These are phyloP conservation scores for Phymastichus coffea DNA, from an alignment of 1,140 invertebrate genomes.

Conservation along the genomic window DNA sequence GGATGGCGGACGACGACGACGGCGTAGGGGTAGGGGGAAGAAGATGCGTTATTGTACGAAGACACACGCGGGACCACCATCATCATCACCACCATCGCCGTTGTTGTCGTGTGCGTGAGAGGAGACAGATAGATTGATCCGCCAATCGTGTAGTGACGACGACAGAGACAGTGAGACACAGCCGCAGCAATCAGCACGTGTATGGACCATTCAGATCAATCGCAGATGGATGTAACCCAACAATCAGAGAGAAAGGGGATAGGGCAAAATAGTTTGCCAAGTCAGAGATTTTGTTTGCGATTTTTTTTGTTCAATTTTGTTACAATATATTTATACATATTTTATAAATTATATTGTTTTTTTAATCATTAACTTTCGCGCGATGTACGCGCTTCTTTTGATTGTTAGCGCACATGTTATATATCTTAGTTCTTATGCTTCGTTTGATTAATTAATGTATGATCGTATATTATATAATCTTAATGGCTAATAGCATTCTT, in stretches of 20 bases:
- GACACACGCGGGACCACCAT: conserved; percentile 16
- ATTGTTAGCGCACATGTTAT: conserved; percentile 25
- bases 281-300: conserved; percentile 69
- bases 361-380: conserved; percentile 29
- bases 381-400: conserved; percentile 11
- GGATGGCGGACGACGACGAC: not conserved
- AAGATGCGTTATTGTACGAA: not conserved
- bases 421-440: too few relatives aligned
- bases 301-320: conserved; percentile 43
- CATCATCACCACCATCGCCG: conserved; percentile 26
- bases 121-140: too few relatives aligned
- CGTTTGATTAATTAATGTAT: too few relatives aligned
- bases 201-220: conserved; percentile 34
- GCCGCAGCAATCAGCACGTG: conserved; percentile 33
- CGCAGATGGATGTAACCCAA: conserved; percentile 70
- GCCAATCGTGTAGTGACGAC: not conserved
- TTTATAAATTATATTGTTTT: conserved; percentile 27
- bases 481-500: too few relatives aligned
- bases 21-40: too few relatives aligned
- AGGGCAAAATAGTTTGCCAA: conserved; percentile 75
- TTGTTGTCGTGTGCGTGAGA: conserved; percentile 28
- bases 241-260: conserved; percentile 76
- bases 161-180: conserved; percentile 43
- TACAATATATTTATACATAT: conserved; percentile 32
- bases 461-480: too few relatives aligned